Evolutionary conservation across 2,888 invertebrate species (phyloP), one percentile per base, ranked within the genome.

Genomic region (Nowickia ferox): DNA sequence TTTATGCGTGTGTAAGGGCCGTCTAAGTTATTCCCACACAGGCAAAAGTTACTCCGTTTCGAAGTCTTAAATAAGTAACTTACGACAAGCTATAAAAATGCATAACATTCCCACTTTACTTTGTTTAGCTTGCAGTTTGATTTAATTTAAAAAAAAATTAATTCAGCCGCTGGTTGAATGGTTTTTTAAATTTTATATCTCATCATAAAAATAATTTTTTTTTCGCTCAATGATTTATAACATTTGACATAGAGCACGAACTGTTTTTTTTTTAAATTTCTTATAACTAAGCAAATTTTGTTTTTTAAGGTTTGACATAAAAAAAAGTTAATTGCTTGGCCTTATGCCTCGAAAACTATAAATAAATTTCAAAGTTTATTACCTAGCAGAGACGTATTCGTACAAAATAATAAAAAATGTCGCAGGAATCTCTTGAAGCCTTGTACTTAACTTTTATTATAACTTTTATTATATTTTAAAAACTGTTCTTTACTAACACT

Each of bases 391-490:
- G 42, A 44, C 44, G 48, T 38, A 46, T 30, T 13, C 17, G 15
- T 53, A 53, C 63, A 63, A 65, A n/a, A 30, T 30, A 30, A 30
- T 30, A 30, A 30, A 30, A 30, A 30, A 30, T 30, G 30, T 30
- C 17, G 3, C 19, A 17, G 15, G 5, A 8, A 51, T 19, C 38
- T 48, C 17, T 30, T 48, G 0, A 48, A 48, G 61, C 17, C 8
- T 65, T 51, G 44, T 55, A 2, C n/a, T 38, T 59, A 2, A 42
- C 22, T 40, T 61, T 61, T 42, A 63, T 74, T 19, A 51, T n/a
- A n/a, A n/a, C n/a, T n/a, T n/a, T n/a, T n/a, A n/a, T n/a, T n/a
- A n/a, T n/a, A n/a, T n/a, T n/a, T n/a, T n/a, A n/a, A n/a, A n/a
- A n/a, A n/a, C 17, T 17, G 17, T 72, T 59, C 15, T 48, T 48